A percentile compares a stretch with the other conserved stretches of the same genome.
These are phyloP conservation scores for Peromyscus californicus DNA, from an alignment of 2,113 vertebrate species.

Conservation along the genomic window DNA sequence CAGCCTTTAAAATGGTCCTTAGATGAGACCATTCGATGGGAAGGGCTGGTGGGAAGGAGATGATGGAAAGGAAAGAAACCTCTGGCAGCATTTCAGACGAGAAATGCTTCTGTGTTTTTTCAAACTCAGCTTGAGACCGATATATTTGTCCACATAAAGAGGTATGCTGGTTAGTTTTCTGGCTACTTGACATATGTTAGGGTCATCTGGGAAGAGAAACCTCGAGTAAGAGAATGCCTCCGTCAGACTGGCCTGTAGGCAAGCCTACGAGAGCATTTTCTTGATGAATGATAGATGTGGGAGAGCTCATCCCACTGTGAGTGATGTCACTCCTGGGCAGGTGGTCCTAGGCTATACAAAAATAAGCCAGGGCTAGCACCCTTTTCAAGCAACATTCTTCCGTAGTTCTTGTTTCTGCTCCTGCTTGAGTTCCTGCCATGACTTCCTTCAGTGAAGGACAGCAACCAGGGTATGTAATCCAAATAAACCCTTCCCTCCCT, in stretches of 20 bases:
- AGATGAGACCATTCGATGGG: background rate
- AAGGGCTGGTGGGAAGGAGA: background rate
- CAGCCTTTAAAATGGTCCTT: background rate
- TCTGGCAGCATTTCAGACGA: background rate
- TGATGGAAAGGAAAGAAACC: background rate
- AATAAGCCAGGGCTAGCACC: background rate
- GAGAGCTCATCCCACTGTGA: background rate
- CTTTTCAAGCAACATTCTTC: no score
- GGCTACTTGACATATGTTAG: no score
- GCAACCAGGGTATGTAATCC: no score
- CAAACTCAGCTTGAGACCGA: background rate
- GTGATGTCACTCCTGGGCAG: background rate
- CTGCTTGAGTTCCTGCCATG: no score
- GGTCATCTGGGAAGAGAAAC: no score
- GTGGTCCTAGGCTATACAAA: background rate
- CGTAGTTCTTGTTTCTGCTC: no score
- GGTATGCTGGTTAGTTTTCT: background rate
- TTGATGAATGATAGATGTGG: no score
- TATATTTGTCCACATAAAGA: background rate
- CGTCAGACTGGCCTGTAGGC: no score
- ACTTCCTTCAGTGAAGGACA: no score
- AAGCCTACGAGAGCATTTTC: no score
- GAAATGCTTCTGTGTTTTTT: background rate
- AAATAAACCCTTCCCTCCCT: no score
- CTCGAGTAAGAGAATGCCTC: no score